Percentiles rank a stretch among this genome's conserved stretches.
phyloP scores from a whole-genome alignment of 2,797 vertebrate species.

The Muscicapa striata region DNA sequence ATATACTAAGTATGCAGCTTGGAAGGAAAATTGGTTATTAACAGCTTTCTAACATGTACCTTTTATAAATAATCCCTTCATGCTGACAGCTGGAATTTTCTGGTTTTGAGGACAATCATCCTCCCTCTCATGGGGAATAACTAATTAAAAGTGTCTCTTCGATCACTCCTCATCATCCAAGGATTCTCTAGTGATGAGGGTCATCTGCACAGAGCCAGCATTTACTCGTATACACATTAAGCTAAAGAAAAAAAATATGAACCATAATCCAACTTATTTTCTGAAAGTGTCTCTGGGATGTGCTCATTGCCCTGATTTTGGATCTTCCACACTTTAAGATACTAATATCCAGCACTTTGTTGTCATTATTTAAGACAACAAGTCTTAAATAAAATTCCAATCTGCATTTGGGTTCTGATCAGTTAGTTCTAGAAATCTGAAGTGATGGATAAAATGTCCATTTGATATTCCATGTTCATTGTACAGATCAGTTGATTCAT shows the following conservation, averaged over 20 bases:
- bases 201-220: not conserved
- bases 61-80: not conserved
- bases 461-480: not conserved
- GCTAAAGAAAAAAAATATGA: not conserved
- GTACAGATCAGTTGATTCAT: not conserved
- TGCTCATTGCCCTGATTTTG: not conserved
- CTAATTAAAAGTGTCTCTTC: conserved; percentile 5
- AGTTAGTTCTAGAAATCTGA: not conserved
- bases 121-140: not conserved
- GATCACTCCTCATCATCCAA: not conserved
- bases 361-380: not conserved
- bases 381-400: not conserved
- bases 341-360: not conserved
- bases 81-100: not conserved
- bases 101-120: not conserved
- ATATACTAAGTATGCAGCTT: not conserved
- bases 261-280: not conserved
- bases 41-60: not conserved
- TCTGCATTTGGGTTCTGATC: not conserved
- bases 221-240: not conserved
- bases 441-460: rapidly evolving
- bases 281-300: not conserved
- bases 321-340: not conserved
- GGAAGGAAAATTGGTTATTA: not conserved
- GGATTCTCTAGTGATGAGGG: not conserved